Evolutionary conservation across 2,113 vertebrate species (phyloP).

Genomic region (Crypturellus undulatus): DNA sequence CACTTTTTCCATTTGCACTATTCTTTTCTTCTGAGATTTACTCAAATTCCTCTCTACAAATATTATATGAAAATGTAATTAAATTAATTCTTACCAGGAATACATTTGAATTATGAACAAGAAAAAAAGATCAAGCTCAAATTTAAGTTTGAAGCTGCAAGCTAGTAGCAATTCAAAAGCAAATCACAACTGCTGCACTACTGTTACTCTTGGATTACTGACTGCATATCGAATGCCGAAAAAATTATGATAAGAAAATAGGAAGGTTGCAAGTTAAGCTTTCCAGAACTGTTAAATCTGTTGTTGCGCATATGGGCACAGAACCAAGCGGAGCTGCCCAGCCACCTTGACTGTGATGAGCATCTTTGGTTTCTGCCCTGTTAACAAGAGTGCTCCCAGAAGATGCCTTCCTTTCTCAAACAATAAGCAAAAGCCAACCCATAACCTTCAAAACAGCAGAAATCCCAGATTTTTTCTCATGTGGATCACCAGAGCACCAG

Average conservation of each 20-base stretch:
- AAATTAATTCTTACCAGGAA: not conserved
- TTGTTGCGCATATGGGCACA: not conserved
- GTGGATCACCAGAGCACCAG: not conserved
- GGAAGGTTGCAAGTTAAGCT: not conserved
- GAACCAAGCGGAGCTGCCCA: not conserved
- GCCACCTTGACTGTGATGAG: not conserved
- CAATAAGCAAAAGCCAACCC: not conserved
- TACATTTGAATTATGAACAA: not conserved
- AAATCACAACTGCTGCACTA: not conserved
- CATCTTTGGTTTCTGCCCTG: not conserved
- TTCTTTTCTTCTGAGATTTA: conserved; percentile 7
- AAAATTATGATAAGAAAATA: not conserved
- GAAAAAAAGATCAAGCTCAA: not conserved
- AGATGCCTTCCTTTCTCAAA: not conserved
- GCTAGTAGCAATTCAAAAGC: not conserved
- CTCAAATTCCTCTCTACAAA: not conserved
- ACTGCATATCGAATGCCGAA: not conserved
- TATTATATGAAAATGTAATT: not conserved
- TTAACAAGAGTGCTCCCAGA: not conserved
- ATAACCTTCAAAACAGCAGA: not conserved
- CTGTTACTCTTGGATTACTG: conserved; percentile 5
- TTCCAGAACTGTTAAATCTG: not conserved
- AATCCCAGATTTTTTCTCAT: not conserved
- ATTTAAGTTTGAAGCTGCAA: not conserved
- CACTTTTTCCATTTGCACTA: conserved; percentile 19